Evolutionary conservation across 2,113 vertebrate genomes (phyloP), one percentile per base, ranked within the genome.

Genomic region (Oreochromis tanganicae): DNA sequence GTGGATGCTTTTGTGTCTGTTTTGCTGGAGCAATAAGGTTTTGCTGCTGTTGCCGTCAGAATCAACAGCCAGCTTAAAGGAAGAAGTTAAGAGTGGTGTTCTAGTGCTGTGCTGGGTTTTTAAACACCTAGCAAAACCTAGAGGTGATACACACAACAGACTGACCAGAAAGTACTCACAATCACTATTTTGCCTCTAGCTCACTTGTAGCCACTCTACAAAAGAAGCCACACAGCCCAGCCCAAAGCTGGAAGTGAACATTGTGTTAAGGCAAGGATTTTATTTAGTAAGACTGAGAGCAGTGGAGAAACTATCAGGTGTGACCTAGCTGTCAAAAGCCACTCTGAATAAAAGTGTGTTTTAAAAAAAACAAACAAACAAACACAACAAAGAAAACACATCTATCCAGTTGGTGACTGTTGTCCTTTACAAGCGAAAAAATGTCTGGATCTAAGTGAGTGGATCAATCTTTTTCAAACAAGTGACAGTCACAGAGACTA

Each of bases 1-100:
- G 94, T 95, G 94, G 93, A 93, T 91, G 95, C 93, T 96, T 95
- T 95, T 95, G 93, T 94, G 93, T 95, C 94, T 95, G 94, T 95
- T 95, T 92, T 91, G 91, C 93, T 92, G 86, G 86, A 94, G 93
- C 92, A 87, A 79, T 88, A 92, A 91, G 93, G 89, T 91, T 92
- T 68, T 90, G 91, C 89, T 90, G 91, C 48, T 63, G 89, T 89
- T 92, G 93, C 95, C 88, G 92, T 95, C 94, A 92, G 94, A 95
- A 94, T 90, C 93, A 89, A 93, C 95, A 93, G 92, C 90, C 92
- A 90, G 95, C 94, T 95, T 88, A 91, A 93, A 94, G 95, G 93
- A 90, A 89, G 93, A 92, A 90, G 92, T 89, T 89, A 27, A 68
- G 84, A 87, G 85, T 66, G 85, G 91, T 46, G 86, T 87, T 90